Evolutionary conservation across 2,113 vertebrate genomes (phyloP).

Genomic region (Oryzias curvinotus): DNA sequence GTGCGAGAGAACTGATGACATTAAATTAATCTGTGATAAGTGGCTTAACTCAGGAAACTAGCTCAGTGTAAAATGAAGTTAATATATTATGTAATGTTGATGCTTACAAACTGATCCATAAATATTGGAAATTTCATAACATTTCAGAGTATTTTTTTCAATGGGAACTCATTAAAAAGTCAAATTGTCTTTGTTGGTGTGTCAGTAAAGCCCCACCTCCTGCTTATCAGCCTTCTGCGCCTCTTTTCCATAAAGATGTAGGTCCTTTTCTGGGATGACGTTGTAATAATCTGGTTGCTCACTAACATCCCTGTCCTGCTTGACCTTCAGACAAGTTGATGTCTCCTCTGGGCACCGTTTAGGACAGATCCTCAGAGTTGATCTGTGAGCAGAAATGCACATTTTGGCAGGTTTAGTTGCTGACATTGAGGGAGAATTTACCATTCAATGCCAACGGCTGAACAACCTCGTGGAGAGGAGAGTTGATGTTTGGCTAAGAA

Average conservation of each 20-base stretch:
- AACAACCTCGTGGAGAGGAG: conserved; percentile 79
- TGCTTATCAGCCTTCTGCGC: conserved; percentile 51
- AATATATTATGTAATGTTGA: too few relatives aligned
- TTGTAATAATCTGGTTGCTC: conserved; percentile 85
- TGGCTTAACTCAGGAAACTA: too few relatives aligned
- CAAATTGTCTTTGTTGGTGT: background rate
- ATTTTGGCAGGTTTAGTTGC: background rate
- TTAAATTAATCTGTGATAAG: background rate
- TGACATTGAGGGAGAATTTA: background rate
- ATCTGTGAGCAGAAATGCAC: conserved; percentile 27
- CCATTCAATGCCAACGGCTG: background rate
- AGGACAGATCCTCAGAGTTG: conserved; percentile 28
- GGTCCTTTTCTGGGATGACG: conserved; percentile 82
- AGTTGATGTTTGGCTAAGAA: conserved; percentile 81
- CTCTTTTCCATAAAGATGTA: conserved; percentile 76
- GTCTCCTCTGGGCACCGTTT: conserved; percentile 44
- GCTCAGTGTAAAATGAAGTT: too few relatives aligned
- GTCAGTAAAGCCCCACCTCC: conserved; percentile 27
- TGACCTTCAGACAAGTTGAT: conserved; percentile 45
- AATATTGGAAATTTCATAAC: too few relatives aligned
- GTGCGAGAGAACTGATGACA: background rate
- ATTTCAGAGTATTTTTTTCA: too few relatives aligned
- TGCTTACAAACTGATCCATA: too few relatives aligned
- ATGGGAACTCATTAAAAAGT: background rate
- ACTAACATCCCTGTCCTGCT: conserved; percentile 18